Conservation (phyloP, 2,113 vertebrate genomes). For the Ctenomys sociabilis region DNA sequence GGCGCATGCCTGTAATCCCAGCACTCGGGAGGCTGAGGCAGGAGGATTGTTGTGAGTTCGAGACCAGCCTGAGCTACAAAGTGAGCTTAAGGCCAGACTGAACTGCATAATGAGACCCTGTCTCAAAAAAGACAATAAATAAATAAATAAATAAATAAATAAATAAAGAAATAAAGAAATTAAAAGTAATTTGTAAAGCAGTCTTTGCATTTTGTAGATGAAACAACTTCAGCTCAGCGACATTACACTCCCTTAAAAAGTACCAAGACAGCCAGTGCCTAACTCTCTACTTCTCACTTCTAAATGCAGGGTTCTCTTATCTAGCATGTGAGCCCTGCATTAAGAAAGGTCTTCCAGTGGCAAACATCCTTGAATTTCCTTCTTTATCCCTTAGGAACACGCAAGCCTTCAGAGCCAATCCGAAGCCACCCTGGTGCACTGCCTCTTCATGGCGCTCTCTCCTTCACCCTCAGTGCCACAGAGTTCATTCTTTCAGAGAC, state of each 20-base stretch:
- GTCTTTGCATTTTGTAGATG: conserved; percentile 37
- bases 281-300: background rate
- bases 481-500: background rate
- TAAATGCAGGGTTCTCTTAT: background rate
- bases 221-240: background rate
- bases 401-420: background rate
- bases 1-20: no score
- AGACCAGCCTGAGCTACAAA: no score
- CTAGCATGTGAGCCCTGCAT: background rate
- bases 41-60: no score
- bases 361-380: background rate
- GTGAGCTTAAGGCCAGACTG: no score
- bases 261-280: background rate
- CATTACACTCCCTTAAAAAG: background rate
- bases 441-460: background rate
- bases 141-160: no score
- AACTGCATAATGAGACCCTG: no score
- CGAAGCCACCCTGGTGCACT: background rate
- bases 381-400: background rate
- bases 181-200: no score
- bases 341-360: conserved; percentile 6
- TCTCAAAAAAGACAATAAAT: no score
- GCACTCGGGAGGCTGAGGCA: no score
- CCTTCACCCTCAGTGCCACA: background rate
- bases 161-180: no score